Base-by-base conservation (phyloP, 1,140 invertebrate genomes). In the Alviniconcha marisindica region DNA sequence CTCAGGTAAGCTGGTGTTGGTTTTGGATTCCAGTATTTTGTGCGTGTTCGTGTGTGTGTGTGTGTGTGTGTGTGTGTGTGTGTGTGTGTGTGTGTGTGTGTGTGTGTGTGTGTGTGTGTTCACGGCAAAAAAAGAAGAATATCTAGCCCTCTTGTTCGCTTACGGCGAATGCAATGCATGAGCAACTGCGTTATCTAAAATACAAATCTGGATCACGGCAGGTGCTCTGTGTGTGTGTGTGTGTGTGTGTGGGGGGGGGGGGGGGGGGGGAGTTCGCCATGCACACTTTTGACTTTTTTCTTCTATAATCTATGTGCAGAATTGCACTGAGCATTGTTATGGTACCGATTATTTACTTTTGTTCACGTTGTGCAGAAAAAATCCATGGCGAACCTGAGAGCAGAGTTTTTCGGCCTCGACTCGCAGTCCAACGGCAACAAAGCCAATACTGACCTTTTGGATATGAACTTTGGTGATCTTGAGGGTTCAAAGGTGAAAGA, bases 351-450 rank as follows among this genome's bases (percentile, higher is more conserved):
- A n/a, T n/a, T n/a, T n/a, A n/a, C n/a, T n/a, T n/a, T n/a, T n/a
- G n/a, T n/a, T n/a, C n/a, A n/a, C n/a, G n/a, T n/a, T n/a, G n/a
- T n/a, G 7, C 66, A 33, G 33, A 38, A 54, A 33, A 77, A 82
- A 82, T 77, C 79, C n/a, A n/a, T 81, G 33, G 51, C 79, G 15
- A 40, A 81, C 10, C 31, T 82, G 73, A 77, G 79, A 24, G 77
- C 84, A 2, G 79, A 85, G 60, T 82, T 82, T 76, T 82, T 85
- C 56, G 80, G 84, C 31, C 71, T 82, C 21, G 48, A 77, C 18
- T 48, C 79, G 2, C 18, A 28, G n/a, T 24, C 33, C 40, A 77
- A 78, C 10, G 38, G 63, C 15, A 24, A 66, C 24, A 28, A 48
- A 4, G 7, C 28, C 14, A 15, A 74, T 10, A 48, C 33, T 56